A percentile compares a stretch with the other conserved stretches of the same genome.
phyloP scores from a whole-genome alignment of 2,113 vertebrate species.

The Alligator mississippiensis region DNA sequence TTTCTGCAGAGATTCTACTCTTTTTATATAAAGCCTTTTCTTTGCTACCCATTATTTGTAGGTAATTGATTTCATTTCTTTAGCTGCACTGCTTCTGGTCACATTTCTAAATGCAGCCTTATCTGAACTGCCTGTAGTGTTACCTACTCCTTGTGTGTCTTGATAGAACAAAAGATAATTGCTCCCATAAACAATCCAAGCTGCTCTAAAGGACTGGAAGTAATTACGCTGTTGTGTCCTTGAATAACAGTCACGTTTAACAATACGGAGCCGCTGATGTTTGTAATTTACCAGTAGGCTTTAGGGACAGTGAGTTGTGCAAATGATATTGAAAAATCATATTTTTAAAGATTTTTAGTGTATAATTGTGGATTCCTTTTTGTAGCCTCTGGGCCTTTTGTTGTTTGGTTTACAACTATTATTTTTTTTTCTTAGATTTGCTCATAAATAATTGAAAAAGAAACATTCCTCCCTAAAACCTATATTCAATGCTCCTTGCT shows the following conservation, averaged over 20 bases:
- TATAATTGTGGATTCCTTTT: background rate
- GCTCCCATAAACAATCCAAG: slow-evolving; percentile 1
- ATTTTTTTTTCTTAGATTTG: background rate
- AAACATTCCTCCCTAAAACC: background rate
- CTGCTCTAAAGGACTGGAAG: slow-evolving; percentile 21
- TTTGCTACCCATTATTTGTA: background rate
- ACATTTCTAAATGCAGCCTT: background rate
- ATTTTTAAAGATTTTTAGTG: background rate
- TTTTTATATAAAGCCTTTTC: background rate
- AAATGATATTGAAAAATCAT: background rate
- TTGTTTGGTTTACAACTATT: background rate
- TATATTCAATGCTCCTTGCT: background rate
- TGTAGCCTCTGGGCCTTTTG: background rate
- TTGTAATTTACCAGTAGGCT: background rate
- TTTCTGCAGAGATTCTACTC: background rate
- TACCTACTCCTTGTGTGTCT: background rate
- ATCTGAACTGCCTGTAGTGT: background rate
- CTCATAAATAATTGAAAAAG: background rate
- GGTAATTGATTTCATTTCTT: slow-evolving; percentile 3
- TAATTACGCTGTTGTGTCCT: background rate
- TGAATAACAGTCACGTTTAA: slow-evolving; percentile 6
- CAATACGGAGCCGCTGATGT: background rate
- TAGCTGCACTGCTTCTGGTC: background rate
- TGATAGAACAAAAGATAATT: background rate
- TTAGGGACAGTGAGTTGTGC: background rate